Conservation (phyloP, 2,797 vertebrate species). For the Amblyraja radiata region DNA sequence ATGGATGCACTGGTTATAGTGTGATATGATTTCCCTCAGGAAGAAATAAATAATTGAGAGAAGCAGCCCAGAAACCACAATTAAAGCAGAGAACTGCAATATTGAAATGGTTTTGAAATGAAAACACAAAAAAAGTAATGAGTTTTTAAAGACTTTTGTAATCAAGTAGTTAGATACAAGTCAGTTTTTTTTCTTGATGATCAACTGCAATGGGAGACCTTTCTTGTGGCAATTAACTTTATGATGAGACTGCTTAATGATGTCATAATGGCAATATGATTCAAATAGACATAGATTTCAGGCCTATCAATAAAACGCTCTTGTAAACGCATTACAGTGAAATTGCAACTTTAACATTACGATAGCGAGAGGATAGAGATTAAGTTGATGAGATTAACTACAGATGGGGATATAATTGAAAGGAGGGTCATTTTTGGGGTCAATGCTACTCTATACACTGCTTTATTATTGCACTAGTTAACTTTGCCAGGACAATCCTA, state of each 20-base stretch:
- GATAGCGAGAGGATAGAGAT: background rate
- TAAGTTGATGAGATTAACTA: slow-evolving; percentile 16
- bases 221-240: slow-evolving; percentile 27
- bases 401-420: background rate
- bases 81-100: slow-evolving; percentile 30
- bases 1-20: background rate
- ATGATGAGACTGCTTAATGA: slow-evolving; percentile 27
- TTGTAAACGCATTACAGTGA: background rate
- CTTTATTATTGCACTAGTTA: background rate
- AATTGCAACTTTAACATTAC: background rate
- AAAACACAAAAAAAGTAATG: slow-evolving; percentile 7
- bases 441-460: background rate
- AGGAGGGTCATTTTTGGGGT: background rate
- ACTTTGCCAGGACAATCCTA: background rate
- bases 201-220: slow-evolving; percentile 24
- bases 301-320: background rate
- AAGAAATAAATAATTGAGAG: slow-evolving; percentile 30
- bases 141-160: slow-evolving; percentile 30
- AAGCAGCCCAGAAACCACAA: background rate
- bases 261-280: background rate
- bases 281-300: background rate
- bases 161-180: slow-evolving; percentile 33
- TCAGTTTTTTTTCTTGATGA: background rate
- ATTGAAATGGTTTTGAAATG: slow-evolving; percentile 32
- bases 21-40: slow-evolving; percentile 17